Base-by-base conservation (phyloP, 2,113 vertebrate genomes). In the Mugil cephalus region DNA sequence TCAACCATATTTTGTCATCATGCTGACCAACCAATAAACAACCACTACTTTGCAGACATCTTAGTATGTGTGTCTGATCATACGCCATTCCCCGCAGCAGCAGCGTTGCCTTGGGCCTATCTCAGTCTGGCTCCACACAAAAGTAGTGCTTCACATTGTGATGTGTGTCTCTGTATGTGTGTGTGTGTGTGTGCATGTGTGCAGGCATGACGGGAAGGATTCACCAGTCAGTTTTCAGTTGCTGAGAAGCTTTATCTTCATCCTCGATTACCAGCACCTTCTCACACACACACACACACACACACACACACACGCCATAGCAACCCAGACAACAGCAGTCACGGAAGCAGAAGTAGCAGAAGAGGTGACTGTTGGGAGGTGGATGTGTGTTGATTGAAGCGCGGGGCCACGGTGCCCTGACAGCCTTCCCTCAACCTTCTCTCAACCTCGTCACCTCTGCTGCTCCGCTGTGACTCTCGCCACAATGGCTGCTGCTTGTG, bases 391-490 rank as follows among this genome's bases (percentile, higher is more conserved):
- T 61, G 82, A 87, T 53, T 87, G 83, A 90, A 88, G 86, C 74
- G 69, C 30, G 12, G 71, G 78, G 69, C 80, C 85, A 56, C 14
- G 79, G 73, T 82, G 75, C 74, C 83, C 83, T 88, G 91, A 92
- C 91, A 92, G 80, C 69, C 78, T 76, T 91, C 89, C 84, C 79
- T 93, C 89, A 87, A 89, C 88, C 88, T 84, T 87, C 85, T 69
- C 86, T 91, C 86, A 82, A 88, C 90, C 89, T 87, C 60, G 65
- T 91, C 87, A 91, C 91, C 91, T 91, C 87, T 70, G 83, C 19
- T 59, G 86, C 86, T 88, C 90, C 54, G 74, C 85, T 75, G 90
- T 56, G 86, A 87, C 89, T 88, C 79, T 69, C 63, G 6, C 79
- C 80, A 93, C 91, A 93, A 93, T 89, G 77, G 90, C 75, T 30